Percentiles rank a stretch among this genome's conserved stretches.
Evolutionary conservation across 2,888 invertebrate species (phyloP).

Genomic region (Sphaerophoria taeniata): DNA sequence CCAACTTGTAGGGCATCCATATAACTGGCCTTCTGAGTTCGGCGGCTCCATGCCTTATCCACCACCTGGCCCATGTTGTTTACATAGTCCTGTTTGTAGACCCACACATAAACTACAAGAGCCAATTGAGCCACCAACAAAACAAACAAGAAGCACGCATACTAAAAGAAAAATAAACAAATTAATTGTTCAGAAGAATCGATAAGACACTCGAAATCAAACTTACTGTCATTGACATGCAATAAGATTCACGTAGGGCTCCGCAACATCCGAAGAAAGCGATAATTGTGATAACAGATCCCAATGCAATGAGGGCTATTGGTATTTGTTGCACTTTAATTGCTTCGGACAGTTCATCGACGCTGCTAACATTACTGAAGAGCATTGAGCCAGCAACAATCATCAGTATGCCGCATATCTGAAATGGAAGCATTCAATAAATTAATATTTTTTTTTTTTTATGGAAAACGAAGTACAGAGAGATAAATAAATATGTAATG

Average conservation of each 20-base stretch:
- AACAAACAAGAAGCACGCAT: slow-evolving; percentile 84
- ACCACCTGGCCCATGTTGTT: slow-evolving; percentile 84
- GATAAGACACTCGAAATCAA: background rate
- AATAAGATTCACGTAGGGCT: slow-evolving; percentile 93
- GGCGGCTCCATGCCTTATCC: slow-evolving; percentile 82
- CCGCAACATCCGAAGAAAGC: slow-evolving; percentile 97
- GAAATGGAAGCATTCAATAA: slow-evolving; percentile 77
- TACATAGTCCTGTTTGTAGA: slow-evolving; percentile 85
- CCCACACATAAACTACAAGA: slow-evolving; percentile 88
- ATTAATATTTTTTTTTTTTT: too few species aligned
- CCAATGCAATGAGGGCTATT: slow-evolving; percentile 87
- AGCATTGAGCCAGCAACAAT: slow-evolving; percentile 87
- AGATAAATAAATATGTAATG: background rate
- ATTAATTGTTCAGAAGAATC: background rate
- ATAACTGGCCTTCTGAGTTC: slow-evolving; percentile 79
- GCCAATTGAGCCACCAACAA: slow-evolving; percentile 90
- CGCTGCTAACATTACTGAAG: slow-evolving; percentile 85
- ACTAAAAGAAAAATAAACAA: slow-evolving; percentile 21
- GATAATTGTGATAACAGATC: slow-evolving; percentile 89
- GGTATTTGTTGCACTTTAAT: slow-evolving; percentile 85
- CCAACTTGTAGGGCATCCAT: slow-evolving; percentile 81
- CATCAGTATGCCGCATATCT: slow-evolving; percentile 89
- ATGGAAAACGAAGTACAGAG: background rate
- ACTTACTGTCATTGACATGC: slow-evolving; percentile 92
- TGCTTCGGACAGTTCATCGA: slow-evolving; percentile 84